phyloP scores from a whole-genome alignment of 2,888 invertebrate genomes.

The Rotaria socialis region DNA sequence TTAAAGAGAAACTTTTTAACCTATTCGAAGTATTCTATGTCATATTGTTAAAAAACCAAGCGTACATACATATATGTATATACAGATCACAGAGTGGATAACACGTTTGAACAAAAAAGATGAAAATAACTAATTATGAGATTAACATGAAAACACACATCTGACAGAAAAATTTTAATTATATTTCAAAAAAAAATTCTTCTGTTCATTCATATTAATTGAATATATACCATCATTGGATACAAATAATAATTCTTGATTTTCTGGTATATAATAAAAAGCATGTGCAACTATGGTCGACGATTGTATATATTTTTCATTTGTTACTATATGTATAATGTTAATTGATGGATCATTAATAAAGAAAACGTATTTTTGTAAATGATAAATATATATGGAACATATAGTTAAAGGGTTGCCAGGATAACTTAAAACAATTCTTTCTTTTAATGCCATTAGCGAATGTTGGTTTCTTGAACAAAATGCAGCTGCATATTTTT shows the following conservation, averaged over 20 bases:
- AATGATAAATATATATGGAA: background rate
- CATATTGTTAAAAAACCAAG: background rate
- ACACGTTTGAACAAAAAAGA: background rate
- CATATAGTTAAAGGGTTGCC: background rate
- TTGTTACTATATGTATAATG: background rate
- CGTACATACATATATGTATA: background rate
- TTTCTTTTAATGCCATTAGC: background rate
- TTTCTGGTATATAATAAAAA: background rate
- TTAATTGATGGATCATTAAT: background rate
- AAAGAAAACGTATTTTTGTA: background rate
- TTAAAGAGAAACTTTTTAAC: too few species aligned
- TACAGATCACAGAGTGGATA: background rate
- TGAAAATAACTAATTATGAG: background rate
- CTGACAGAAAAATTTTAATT: background rate
- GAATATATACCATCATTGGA: background rate
- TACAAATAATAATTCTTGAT: background rate
- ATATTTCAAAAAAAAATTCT: background rate
- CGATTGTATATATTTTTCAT: background rate
- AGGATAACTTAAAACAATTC: background rate
- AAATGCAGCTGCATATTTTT: background rate
- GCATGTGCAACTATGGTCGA: background rate
- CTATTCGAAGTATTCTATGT: background rate
- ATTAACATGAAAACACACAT: background rate
- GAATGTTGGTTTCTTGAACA: background rate
- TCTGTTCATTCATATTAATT: background rate